Evolutionary conservation across 2,113 vertebrate species (phyloP).

Genomic region (Lates calcarifer): DNA sequence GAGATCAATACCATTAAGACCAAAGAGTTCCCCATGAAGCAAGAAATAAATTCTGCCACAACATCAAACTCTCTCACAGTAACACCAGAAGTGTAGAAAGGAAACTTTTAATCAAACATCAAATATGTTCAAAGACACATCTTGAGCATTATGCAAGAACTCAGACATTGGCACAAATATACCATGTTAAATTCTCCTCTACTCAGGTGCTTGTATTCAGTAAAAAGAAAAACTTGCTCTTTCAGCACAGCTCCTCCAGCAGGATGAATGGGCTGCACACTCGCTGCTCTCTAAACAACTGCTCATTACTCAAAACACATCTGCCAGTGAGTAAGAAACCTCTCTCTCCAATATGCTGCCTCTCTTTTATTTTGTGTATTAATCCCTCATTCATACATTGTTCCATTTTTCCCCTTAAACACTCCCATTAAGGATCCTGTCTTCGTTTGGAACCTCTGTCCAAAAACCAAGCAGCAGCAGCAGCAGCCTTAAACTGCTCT

Average conservation of each 20-base stretch:
- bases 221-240: constrained; percentile 53
- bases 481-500: constrained; percentile 34
- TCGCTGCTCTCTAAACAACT: constrained; percentile 57
- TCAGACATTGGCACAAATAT: not conserved
- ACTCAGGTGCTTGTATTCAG: constrained; percentile 23
- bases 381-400: constrained; percentile 32
- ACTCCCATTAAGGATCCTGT: not conserved
- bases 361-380: constrained; percentile 45
- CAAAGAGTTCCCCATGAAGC: not conserved
- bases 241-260: constrained; percentile 58
- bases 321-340: constrained; percentile 41
- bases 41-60: not conserved
- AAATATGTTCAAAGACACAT: not conserved
- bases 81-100: not conserved
- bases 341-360: constrained; percentile 30
- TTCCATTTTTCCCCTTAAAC: constrained; percentile 11
- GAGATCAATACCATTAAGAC: not conserved
- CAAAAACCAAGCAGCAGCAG: constrained; percentile 17
- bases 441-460: not conserved
- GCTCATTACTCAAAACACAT: constrained; percentile 70
- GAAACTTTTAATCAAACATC: constrained; percentile 29
- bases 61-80: not conserved
- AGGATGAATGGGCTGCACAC: constrained; percentile 67
- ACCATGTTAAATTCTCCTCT: not conserved
- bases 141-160: not conserved